Base-by-base conservation (phyloP, 2,797 vertebrate species). In the Melanotaenia boesemani region DNA sequence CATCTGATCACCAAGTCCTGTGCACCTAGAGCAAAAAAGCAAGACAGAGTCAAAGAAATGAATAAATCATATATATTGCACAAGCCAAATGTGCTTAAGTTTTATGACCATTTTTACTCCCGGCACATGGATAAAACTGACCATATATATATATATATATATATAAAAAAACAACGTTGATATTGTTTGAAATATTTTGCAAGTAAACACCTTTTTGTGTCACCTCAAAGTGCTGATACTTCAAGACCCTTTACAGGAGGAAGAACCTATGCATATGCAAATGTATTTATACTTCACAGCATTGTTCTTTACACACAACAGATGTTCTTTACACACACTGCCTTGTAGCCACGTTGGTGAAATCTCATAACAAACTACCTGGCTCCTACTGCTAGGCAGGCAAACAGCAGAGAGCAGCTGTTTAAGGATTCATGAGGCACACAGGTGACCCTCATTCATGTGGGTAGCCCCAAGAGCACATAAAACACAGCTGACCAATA, bases 1-100 rank as follows among this genome's bases (percentile, higher is more conserved):
- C 98, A 99, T 85, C 95, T 95, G 86, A 96, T 94, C 83, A 95
- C 92, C 87, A 94, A 70, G 80, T 97, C 96, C 76, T 94, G 90
- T 0, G 92, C 90, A 93, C 98, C 98, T 99, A 65, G 65, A 92
- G 83, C 59, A 86, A 64, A 71, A 15, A 84, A 86, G 80, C 18
- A 63, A 75, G 9, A 72, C 2, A 76, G 1, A 4, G 39, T 41
- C 39, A 41, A 41, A 41, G 2, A 48, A 16, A 60, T 74, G 34
- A 70, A 75, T 66, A 63, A 82, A 68, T 69, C 28, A 72, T 76
- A 24, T 74, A 58, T 30, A 54, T 22, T 60, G n/a, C 16, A 74
- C 67, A 63, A 69, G 1, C 6, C 28, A 26, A 41, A 70, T 62
- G 16, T 67, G 52, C 37, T 41, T 54, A 6, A 68, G 1, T 32